These are phyloP conservation scores for Porites cylindrica DNA, from an alignment of 92 coral and sea anemone species.

Conservation along the genomic window DNA sequence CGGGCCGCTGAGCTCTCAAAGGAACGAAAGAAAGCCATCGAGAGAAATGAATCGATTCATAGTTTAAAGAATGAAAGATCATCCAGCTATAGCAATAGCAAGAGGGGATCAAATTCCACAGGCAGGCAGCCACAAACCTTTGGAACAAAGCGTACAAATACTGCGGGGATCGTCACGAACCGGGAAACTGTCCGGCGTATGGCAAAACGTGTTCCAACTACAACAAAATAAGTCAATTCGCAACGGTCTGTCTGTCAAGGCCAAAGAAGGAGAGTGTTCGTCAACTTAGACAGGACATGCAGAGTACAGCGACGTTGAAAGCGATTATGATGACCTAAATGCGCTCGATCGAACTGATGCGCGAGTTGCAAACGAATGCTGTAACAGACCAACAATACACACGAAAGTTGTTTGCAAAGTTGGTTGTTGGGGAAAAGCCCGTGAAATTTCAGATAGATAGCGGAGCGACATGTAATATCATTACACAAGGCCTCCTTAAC, in stretches of 20 bases:
- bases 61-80: neutral
- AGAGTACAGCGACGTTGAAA: constrained; percentile 1
- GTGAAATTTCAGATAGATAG: constrained; percentile 27
- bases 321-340: constrained; percentile 31
- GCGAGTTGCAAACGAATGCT: neutral
- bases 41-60: constrained; percentile 25
- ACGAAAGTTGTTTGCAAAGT: constrained; percentile 9
- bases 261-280: neutral
- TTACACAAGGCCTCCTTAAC: constrained; percentile 1
- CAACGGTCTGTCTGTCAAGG: constrained; percentile 22
- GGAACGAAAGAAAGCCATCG: constrained; percentile 37
- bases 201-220: constrained; percentile 47
- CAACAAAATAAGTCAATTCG: constrained; percentile 54
- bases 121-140: no score
- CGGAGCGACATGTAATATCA: constrained; percentile 39
- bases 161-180: constrained; percentile 49
- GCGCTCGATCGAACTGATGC: constrained; percentile 1
- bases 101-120: neutral
- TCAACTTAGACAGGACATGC: neutral
- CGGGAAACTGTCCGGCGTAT: constrained; percentile 51
- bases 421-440: constrained; percentile 28
- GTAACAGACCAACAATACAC: constrained; percentile 12
- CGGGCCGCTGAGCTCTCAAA: constrained; percentile 65
- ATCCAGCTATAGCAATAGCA: neutral
- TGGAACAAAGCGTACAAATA: constrained; percentile 5